Evolutionary conservation across 1,140 invertebrate species (phyloP).

Genomic region (Drosophila pachea): DNA sequence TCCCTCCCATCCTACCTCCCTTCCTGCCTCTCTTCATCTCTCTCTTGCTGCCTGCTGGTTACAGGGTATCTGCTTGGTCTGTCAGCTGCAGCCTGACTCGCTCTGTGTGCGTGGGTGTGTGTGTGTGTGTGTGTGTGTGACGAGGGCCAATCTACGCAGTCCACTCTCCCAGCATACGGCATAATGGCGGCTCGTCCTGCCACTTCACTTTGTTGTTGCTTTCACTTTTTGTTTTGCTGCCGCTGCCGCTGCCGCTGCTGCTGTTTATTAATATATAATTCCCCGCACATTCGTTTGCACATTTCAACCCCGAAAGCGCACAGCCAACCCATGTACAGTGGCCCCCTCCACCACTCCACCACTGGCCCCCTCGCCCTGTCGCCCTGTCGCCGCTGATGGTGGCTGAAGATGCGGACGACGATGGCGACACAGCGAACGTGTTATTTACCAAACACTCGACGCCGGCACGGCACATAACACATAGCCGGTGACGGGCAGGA

Average conservation of each 20-base stretch:
- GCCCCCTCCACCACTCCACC: neutral
- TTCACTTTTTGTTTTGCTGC: slow-evolving; percentile 24
- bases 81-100: no score
- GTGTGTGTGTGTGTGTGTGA: neutral
- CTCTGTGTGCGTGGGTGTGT: neutral
- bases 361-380: neutral
- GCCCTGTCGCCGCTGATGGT: slow-evolving; percentile 24
- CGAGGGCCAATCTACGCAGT: slow-evolving; percentile 30
- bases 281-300: slow-evolving; percentile 24
- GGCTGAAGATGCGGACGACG: slow-evolving; percentile 37
- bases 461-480: slow-evolving; percentile 72
- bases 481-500: slow-evolving; percentile 24
- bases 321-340: slow-evolving; percentile 41
- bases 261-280: slow-evolving; percentile 64
- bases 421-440: slow-evolving; percentile 71
- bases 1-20: no score
- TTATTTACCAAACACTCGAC: slow-evolving; percentile 77
- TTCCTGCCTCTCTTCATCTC: neutral
- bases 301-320: slow-evolving; percentile 69
- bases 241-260: slow-evolving; percentile 34
- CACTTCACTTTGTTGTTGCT: slow-evolving; percentile 55
- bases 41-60: no score
- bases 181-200: slow-evolving; percentile 59
- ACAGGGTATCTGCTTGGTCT: neutral
- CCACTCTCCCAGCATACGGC: slow-evolving; percentile 45